Evolutionary conservation across 1,140 invertebrate genomes (phyloP).

Genomic region (Acromyrmex charruanus): DNA sequence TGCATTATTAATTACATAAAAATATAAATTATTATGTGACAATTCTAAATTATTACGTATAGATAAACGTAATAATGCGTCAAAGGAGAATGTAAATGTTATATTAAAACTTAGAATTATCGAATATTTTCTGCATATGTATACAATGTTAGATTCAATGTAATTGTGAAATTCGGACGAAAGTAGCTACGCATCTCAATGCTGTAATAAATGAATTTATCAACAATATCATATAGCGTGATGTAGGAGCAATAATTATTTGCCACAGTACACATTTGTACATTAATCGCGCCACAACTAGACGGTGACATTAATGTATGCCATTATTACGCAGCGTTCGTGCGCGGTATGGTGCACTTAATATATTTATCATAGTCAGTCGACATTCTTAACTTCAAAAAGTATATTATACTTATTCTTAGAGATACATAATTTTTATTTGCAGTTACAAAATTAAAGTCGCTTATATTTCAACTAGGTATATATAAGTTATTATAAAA

Average conservation of each 20-base stretch:
- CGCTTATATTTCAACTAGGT: background rate
- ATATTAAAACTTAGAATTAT: background rate
- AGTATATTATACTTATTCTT: background rate
- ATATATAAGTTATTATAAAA: no score
- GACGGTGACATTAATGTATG: conserved; percentile 45
- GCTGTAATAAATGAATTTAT: conserved; percentile 15
- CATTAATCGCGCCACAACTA: conserved; percentile 33
- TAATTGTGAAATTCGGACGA: conserved; percentile 20
- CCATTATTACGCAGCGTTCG: conserved; percentile 6
- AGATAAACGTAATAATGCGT: background rate
- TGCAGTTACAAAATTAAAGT: background rate
- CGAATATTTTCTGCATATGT: background rate
- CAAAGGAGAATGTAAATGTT: background rate
- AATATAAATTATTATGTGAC: background rate
- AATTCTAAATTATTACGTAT: background rate
- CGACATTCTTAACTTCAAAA: background rate
- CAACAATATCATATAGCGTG: conserved; percentile 16
- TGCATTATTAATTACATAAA: background rate
- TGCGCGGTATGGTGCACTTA: background rate
- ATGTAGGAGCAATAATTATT: conserved; percentile 45
- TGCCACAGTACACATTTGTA: conserved; percentile 9
- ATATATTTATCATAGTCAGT: conserved; percentile 21
- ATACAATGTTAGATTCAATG: conserved; percentile 14
- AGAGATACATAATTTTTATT: background rate
- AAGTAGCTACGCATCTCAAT: background rate